Evolutionary conservation across 2,113 vertebrate species (phyloP), one percentile per base, ranked within the genome.

Genomic region (Seriola rivoliana): DNA sequence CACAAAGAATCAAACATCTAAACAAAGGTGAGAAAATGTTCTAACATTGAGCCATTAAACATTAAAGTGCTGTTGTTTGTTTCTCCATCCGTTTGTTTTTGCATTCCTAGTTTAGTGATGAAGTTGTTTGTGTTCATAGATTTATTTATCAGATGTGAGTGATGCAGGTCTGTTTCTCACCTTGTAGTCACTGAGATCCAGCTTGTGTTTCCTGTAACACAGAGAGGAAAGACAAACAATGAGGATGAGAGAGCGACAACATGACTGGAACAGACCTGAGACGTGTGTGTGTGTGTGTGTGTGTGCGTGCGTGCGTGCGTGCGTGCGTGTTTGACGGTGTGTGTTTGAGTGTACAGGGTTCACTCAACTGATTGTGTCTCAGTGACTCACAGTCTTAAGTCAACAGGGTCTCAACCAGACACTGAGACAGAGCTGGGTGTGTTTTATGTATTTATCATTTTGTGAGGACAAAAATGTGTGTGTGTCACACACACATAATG

Each of bases 151-250:
- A 79, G 75, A 32, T 38, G 48, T 50, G 19, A n/a, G 48, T 44
- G 25, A 40, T 73, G 78, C 38, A 8, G 8, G 70, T 78, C n/a
- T 19, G 50, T 48, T 71, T 52, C 71, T 85, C 90, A 96, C 96
- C 95, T 91, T 96, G 80, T 87, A 86, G 71, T 95, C 91, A 79
- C 84, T 87, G 79, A 83, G 32, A 80, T 95, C 92, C 88, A 93
- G 78, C 54, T 70, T 86, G 68, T 92, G 83, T 85, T 94, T 95
- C 87, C 95, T 96, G 92, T 42, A 76, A 89, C 67, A 89, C 74
- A 67, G 11, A 84, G 19, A 86, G 85, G 71, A 86, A 77, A 65
- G 36, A 70, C 40, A 74, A 63, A 90, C 75, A 88, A 81, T 85
- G 84, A 87, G 62, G 58, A 54, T 9, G 17, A 36, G 76, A 66